Base-by-base conservation (phyloP, 2,113 vertebrate species). In the Xenus cinereus region DNA sequence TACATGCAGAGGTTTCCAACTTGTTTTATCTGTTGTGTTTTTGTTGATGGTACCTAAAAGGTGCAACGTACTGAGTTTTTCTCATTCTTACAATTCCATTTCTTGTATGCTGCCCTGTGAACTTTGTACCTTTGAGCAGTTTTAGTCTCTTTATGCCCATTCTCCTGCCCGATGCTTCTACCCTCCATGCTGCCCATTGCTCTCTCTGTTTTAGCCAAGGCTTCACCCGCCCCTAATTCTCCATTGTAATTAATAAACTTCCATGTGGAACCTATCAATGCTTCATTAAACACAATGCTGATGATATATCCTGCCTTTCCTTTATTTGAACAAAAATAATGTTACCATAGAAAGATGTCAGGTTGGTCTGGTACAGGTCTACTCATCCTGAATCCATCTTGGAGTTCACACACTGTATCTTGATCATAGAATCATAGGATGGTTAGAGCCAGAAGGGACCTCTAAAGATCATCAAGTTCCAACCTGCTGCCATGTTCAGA, bases 41-140 rank as follows among this genome's bases (percentile, higher is more conserved):
- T 68, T 73, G 80, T 80, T 33, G 28, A 18, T 51, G 15, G 18
- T 87, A 48, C 50, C 35, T 39, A 35, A 60, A 66, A 87, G 23
- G 7, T 24, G 37, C 10, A 53, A 27, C 4, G 6, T 26, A 19
- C 22, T 45, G 23, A 27, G 10, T 16, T 91, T 86, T 69, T 73
- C 56, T 85, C 62, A 24, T 45, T 53, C 39, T 80, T 74, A 39
- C 24, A 10, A n/a, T 84, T 71, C 23, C 20, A 30, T 6, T 69
- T 77, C 50, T 62, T 53, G 32, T 53, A 45, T 71, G 37, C 32
- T 67, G 4, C 53, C 37, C n/a, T 91, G 5, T 74, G 30, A 57
- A 71, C 23, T 66, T 60, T 17, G 15, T 41, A 41, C 4, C 33
- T 63, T 75, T 0, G 0, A 66, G 23, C 4, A 67, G 10, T 73